These are phyloP conservation scores for Palaemon carinicauda DNA, from an alignment of 1,140 invertebrate genomes.

Conservation along the genomic window DNA sequence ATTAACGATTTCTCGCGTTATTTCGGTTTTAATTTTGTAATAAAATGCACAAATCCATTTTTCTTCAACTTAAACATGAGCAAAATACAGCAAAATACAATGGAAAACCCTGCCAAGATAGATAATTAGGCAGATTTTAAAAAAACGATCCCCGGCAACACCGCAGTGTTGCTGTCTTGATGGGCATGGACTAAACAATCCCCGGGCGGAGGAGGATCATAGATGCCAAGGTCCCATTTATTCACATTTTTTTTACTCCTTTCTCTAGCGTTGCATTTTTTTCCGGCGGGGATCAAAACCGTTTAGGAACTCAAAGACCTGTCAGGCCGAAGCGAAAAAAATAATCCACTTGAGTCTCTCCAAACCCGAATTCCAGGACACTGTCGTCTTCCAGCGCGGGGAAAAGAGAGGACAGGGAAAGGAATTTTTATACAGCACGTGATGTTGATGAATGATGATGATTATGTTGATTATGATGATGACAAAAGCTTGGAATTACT, in stretches of 20 bases:
- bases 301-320: neutral
- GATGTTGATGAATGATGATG: too few relatives aligned
- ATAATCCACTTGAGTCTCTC: neutral
- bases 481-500: too few relatives aligned
- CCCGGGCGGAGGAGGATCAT: neutral
- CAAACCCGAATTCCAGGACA: too few relatives aligned
- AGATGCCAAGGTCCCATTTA: neutral
- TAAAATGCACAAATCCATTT: too few relatives aligned
- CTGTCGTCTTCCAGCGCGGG: too few relatives aligned
- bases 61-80: too few relatives aligned
- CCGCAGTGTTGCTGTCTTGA: slow-evolving; percentile 14
- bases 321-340: neutral
- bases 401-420: too few relatives aligned
- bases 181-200: neutral
- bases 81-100: neutral
- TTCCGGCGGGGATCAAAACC: neutral
- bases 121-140: neutral
- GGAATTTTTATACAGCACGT: too few relatives aligned
- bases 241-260: neutral
- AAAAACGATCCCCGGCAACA: neutral
- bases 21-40: too few relatives aligned
- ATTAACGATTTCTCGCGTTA: too few relatives aligned
- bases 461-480: too few relatives aligned
- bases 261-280: neutral
- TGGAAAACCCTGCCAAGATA: neutral